A percentile compares a stretch with the other conserved stretches of the same genome.
Evolutionary conservation across 2,888 invertebrate genomes (phyloP).

Genomic region (Itoplectis maculator): DNA sequence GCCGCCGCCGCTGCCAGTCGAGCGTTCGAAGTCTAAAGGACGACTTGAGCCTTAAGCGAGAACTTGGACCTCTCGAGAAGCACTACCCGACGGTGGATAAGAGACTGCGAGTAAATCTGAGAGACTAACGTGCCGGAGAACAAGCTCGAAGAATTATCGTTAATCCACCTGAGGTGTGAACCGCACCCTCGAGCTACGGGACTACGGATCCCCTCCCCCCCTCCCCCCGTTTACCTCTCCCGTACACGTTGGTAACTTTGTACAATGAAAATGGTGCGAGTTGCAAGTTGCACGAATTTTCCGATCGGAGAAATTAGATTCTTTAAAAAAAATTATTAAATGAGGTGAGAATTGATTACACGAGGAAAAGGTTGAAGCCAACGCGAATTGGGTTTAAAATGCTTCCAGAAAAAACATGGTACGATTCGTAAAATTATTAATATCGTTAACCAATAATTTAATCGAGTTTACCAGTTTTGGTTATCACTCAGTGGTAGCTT

Average conservation of each 20-base stretch:
- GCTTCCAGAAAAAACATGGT: too few relatives aligned
- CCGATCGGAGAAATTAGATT: too few relatives aligned
- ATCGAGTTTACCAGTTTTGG: too few relatives aligned
- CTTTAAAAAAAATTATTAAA: too few relatives aligned
- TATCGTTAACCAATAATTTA: too few relatives aligned
- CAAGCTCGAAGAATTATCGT: constrained; percentile 49
- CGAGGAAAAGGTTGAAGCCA: too few relatives aligned
- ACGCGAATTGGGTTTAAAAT: too few relatives aligned
- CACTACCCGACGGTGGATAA: constrained; percentile 30
- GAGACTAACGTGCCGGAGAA: constrained; percentile 37
- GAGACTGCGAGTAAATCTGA: constrained; percentile 40
- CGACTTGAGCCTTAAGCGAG: constrained; percentile 52
- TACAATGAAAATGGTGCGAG: too few relatives aligned
- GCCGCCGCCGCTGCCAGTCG: constrained; percentile 10
- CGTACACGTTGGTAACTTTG: not conserved
- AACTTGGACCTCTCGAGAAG: constrained; percentile 45
- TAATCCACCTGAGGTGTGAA: constrained; percentile 25
- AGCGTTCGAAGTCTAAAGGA: constrained; percentile 53
- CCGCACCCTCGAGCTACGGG: constrained; percentile 21
- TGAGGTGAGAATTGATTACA: too few relatives aligned
- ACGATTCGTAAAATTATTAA: too few relatives aligned
- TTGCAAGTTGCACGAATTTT: too few relatives aligned
- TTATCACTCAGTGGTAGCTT: too few relatives aligned
- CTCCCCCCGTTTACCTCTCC: not conserved
- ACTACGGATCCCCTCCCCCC: not conserved